Base-by-base conservation (phyloP, 2,113 vertebrate species). In the Hydropotes inermis region DNA sequence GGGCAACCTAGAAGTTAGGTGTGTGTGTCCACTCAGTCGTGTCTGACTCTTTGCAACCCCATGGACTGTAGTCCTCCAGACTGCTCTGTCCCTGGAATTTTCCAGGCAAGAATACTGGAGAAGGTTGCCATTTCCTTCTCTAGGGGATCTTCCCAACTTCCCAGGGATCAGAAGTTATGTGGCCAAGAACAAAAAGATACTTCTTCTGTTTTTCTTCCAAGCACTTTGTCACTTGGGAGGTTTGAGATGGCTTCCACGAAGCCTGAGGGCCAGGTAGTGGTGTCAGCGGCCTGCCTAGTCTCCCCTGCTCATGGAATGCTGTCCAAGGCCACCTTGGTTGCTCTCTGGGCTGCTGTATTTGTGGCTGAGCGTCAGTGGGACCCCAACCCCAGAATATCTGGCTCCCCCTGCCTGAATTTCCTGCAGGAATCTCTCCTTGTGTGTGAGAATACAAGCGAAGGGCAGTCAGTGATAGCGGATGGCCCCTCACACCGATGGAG, bases 261-360 rank as follows among this genome's bases (percentile, higher is more conserved):
- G 83, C 52, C 92, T 52, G 15, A 1, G 11, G 28, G 12, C 43
- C 7, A 0, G 33, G 3, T 10, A 4, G 14, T 19, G 14, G 47
- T 15, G 12, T 14, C 36, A 1, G 7, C 17, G 0, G 7, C 3
- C 64, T 17, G 21, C 7, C 0, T 0, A 0, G 9, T 6, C 27
- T 28, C n/a, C 7, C 25, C 64, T 17, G 12, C 15, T 30, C 30
- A 0, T 47, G 8, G n/a, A 5, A 21, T 6, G 7, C 15, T 1
- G 43, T 25, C 39, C 36, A 19, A 30, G 45, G 14, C 5, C 9
- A 52, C 8, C 57, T 3, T 3, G 0, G 17, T 25, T 58, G 27
- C 79, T 45, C 28, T 43, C 43, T 36, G 1, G 14, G 25, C n/a
- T 2, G 3, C 50, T 9, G 3, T 28, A 14, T 27, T 13, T 12